Evolutionary conservation across 1,140 invertebrate genomes (phyloP), one percentile per base, ranked within the genome.

Genomic region (Agrilus planipennis): DNA sequence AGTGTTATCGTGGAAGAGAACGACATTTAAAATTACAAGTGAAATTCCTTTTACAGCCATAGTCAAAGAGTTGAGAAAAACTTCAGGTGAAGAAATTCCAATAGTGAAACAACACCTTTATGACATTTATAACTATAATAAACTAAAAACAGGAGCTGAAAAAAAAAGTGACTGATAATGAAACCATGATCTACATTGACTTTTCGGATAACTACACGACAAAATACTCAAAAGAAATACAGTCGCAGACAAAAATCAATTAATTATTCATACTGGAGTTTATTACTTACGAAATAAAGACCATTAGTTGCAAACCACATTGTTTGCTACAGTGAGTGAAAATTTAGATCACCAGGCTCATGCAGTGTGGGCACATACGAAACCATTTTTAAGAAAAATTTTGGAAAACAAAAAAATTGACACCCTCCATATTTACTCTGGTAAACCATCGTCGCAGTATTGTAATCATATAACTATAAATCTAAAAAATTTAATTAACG

Each of bases 251-350:
- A n/a, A n/a, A n/a, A n/a, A n/a, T n/a, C n/a, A n/a, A n/a, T n/a
- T n/a, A n/a, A n/a, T n/a, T n/a, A n/a, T n/a, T n/a, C n/a, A n/a
- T n/a, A n/a, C n/a, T n/a, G n/a, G n/a, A n/a, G n/a, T n/a, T n/a
- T n/a, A n/a, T n/a, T n/a, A n/a, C n/a, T n/a, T n/a, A n/a, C n/a
- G n/a, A n/a, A n/a, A n/a, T n/a, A n/a, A n/a, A n/a, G n/a, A n/a
- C n/a, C n/a, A n/a, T 47, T 48, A 55, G 43, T 44, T 42, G 31
- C 31, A 53, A 52, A 34, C 53, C n/a, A 44, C 25, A 31, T 55
- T 46, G 25, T 62, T 64, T 50, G 53, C 58, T 45, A 56, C 57
- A 14, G 45, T 62, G 6, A 58, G 57, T 43, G 48, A 59, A 27
- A 55, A 53, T 50, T 49, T 56, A 27, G 45, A 50, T 17, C 53